These are phyloP conservation scores for Parnassius mnemosyne DNA, from an alignment of 2,888 invertebrate species.

Conservation along the genomic window DNA sequence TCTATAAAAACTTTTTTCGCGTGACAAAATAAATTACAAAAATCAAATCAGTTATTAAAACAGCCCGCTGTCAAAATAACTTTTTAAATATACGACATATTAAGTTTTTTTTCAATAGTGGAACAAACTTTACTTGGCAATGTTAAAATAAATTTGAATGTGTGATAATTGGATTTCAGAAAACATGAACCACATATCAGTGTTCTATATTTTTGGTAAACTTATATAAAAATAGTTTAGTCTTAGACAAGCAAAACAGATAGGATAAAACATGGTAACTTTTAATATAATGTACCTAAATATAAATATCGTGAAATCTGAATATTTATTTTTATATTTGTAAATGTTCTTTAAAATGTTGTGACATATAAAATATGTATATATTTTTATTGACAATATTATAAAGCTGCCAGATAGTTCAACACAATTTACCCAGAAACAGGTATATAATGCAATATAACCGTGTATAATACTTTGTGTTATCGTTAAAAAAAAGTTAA, in stretches of 20 bases:
- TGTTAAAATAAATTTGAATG: too few species aligned
- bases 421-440: too few species aligned
- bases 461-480: neutral
- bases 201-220: too few species aligned
- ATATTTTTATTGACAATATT: too few species aligned
- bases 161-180: neutral
- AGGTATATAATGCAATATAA: too few species aligned
- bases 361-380: neutral
- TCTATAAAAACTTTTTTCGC: constrained; percentile 10
- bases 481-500: too few species aligned
- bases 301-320: neutral
- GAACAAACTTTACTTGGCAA: neutral
- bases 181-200: too few species aligned
- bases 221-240: too few species aligned
- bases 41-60: constrained; percentile 8
- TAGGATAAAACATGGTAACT: neutral
- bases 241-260: neutral
- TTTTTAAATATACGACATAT: neutral
- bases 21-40: constrained; percentile 3
- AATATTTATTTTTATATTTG: neutral
- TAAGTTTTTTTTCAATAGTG: neutral
- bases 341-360: neutral
- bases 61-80: constrained; percentile 8
- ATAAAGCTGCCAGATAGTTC: too few species aligned
- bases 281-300: neutral